Evolutionary conservation across 2,888 invertebrate species (phyloP).

Genomic region (Geotrupes spiniger): DNA sequence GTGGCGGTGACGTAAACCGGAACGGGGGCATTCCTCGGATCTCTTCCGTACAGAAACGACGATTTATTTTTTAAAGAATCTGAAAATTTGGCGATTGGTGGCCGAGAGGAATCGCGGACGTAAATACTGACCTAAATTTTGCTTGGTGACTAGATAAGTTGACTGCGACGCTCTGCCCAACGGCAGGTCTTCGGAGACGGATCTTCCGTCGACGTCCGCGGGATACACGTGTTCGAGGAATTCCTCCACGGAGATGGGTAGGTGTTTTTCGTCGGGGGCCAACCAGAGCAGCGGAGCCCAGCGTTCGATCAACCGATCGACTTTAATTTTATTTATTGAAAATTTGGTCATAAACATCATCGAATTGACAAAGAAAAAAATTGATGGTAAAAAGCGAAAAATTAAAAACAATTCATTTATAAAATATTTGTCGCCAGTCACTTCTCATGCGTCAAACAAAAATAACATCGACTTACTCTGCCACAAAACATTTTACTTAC

Average conservation of each 20-base stretch:
- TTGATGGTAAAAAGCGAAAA: too few species aligned
- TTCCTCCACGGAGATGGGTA: conserved; percentile 61
- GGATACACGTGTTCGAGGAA: conserved; percentile 57
- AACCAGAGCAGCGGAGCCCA: conserved; percentile 69
- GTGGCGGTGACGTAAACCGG: conserved; percentile 61
- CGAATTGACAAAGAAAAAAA: too few species aligned
- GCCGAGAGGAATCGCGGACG: too few species aligned
- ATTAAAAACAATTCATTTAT: too few species aligned
- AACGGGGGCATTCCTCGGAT: conserved; percentile 55
- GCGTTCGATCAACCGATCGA: conserved; percentile 18
- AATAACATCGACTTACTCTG: conserved; percentile 21
- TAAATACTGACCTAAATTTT: conserved; percentile 47
- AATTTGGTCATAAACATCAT: too few species aligned
- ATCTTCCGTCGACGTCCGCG: conserved; percentile 36
- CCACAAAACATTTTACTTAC: too few species aligned
- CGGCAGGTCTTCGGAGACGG: conserved; percentile 24
- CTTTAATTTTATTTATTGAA: too few species aligned
- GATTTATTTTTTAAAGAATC: conserved; percentile 50
- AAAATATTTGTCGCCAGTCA: too few species aligned
- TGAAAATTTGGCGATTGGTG: too few species aligned
- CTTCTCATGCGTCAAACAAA: too few species aligned
- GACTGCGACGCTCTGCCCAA: conserved; percentile 44
- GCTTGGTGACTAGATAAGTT: conserved; percentile 54
- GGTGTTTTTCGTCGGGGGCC: conserved; percentile 62
- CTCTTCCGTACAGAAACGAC: conserved; percentile 61